Evolutionary conservation across 2,797 vertebrate genomes (phyloP).

Genomic region (Onychomys leucogaster): DNA sequence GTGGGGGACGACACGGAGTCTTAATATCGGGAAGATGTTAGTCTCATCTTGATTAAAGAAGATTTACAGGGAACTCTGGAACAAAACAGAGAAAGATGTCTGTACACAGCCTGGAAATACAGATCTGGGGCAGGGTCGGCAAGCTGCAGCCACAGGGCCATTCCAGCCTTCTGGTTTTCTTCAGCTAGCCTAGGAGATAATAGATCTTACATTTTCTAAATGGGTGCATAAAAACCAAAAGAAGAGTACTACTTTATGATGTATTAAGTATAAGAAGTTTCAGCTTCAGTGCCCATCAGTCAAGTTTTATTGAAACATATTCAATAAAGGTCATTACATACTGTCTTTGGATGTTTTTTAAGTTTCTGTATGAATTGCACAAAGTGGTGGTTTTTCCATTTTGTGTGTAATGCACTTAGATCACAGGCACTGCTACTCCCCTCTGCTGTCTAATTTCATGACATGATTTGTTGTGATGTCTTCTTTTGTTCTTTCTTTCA

Average conservation of each 20-base stretch:
- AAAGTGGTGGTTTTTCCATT: neutral
- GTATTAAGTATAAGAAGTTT: neutral
- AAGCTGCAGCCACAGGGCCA: neutral
- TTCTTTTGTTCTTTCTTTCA: neutral
- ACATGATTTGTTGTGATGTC: neutral
- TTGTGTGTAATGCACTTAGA: neutral
- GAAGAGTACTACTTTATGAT: neutral
- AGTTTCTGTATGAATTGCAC: neutral
- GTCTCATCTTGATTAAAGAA: neutral
- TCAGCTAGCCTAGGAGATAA: neutral
- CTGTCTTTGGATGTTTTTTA: neutral
- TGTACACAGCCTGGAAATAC: neutral
- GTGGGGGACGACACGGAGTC: neutral
- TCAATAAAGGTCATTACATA: neutral
- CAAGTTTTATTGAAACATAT: slow-evolving; percentile 39
- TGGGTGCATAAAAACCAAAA: neutral
- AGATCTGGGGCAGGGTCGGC: neutral
- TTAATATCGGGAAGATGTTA: neutral
- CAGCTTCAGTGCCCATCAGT: neutral
- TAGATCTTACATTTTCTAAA: slow-evolving; percentile 24
- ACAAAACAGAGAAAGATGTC: neutral
- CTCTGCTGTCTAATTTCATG: neutral
- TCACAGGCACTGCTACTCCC: neutral
- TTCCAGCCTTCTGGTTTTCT: slow-evolving; percentile 13
- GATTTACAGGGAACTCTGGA: neutral